Base-by-base conservation (phyloP, 2,113 vertebrate species). In the Ovis canadensis region DNA sequence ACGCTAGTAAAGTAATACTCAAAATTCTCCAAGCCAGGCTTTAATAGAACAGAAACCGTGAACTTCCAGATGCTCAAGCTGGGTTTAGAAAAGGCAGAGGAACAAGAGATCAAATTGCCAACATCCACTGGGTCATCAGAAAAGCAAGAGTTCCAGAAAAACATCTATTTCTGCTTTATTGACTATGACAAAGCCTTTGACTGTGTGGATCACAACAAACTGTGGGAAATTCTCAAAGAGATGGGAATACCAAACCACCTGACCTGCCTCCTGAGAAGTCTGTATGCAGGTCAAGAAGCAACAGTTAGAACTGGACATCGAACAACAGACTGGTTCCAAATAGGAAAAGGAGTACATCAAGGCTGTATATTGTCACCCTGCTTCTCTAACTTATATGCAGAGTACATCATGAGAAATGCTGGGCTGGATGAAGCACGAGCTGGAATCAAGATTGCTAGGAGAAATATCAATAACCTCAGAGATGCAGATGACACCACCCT, bases 91-190 rank as follows among this genome's bases (percentile, higher is more conserved):
- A 36, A 67, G 33, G 33, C 64, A 67, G 33, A 36, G 64, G 33
- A 36, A 67, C 2, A 33, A 67, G 64, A 67, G 33, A 67, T 36
- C 16, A 67, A 67, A 19, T 67, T 36, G 64, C 64, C 64, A 67
- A 67, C 33, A 36, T 10, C 64, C 7, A 9, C 0, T n/a, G 64
- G 64, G 0, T 67, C 16, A 67, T 36, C 0, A 0, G 19, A 67
- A 67, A 67, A n/a, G 16, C 64, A 67, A 67, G 33, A 67, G 33
- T n/a, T 67, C 33, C 33, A n/a, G 62, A 67, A 67, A 64, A 67
- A 67, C 33, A 67, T n/a, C 8, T n/a, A n/a, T n/a, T n/a, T 67
- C 16, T 67, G 16, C 16, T 67, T 67, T 67, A 19, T 67, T 67
- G 64, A 67, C 64, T 67, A 67, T n/a, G 33, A 0, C 64, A 67